Evolutionary conservation across 2,797 vertebrate species (phyloP).

Genomic region (Acrocephalus scirpaceus): DNA sequence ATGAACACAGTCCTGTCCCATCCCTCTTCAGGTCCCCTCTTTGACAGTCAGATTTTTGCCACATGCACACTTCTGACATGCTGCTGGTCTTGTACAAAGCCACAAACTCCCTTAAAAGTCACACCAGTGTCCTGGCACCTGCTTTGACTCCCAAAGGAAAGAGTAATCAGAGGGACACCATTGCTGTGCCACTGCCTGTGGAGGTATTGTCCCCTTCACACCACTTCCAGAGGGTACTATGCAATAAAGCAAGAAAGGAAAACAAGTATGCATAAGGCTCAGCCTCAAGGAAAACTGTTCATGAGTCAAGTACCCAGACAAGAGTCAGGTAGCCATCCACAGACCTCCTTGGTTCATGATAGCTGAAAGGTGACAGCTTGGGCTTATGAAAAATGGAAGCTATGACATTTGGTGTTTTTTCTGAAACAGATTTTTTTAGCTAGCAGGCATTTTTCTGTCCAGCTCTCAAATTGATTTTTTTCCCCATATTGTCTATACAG

Average conservation of each 20-base stretch:
- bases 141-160: neutral
- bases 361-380: neutral
- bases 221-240: neutral
- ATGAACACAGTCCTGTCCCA: fast-evolving
- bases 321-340: too few species aligned
- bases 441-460: neutral
- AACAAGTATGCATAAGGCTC: neutral
- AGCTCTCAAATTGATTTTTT: neutral
- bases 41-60: neutral
- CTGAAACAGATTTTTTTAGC: constrained; percentile 18
- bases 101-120: neutral
- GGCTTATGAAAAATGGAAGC: neutral
- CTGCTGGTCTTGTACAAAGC: neutral
- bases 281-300: neutral
- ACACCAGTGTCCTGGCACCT: neutral
- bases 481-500: neutral
- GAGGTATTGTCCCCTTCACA: neutral
- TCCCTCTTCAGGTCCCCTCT: neutral
- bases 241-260: neutral
- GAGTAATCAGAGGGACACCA: neutral
- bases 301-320: too few species aligned
- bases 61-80: neutral
- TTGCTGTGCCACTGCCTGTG: neutral
- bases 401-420: neutral
- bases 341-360: neutral